phyloP scores from a whole-genome alignment of 2,888 invertebrate genomes.

The Lepidochitona cinerea region DNA sequence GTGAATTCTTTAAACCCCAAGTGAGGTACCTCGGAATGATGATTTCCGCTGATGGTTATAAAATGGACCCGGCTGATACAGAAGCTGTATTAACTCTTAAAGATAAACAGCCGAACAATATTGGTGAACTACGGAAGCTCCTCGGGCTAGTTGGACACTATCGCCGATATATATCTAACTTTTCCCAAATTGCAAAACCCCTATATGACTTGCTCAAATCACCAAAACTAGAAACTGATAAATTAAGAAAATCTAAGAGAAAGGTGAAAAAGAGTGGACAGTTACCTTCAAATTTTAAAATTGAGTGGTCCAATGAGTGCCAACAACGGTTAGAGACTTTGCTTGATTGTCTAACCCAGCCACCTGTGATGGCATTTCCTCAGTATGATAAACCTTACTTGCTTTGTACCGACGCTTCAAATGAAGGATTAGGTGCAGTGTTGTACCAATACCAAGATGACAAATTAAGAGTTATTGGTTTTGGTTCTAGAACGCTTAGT shows the following conservation, averaged over 20 bases:
- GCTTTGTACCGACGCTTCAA: slow-evolving; percentile 21
- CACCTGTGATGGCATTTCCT: slow-evolving; percentile 24
- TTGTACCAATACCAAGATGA: slow-evolving; percentile 26
- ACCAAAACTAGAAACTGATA: not conserved
- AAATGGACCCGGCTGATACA: not conserved
- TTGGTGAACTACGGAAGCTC: slow-evolving; percentile 3
- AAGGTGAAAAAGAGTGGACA: slow-evolving; percentile 11
- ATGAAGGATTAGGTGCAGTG: slow-evolving; percentile 27
- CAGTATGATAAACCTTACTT: slow-evolving; percentile 21
- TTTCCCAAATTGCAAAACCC: slow-evolving; percentile 8
- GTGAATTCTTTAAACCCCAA: not conserved
- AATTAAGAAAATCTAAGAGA: not conserved
- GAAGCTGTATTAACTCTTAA: not conserved
- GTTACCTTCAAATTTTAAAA: not conserved
- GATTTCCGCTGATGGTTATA: not conserved
- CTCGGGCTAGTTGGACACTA: slow-evolving; percentile 8
- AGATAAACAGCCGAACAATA: not conserved
- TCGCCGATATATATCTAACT: not conserved
- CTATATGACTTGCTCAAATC: slow-evolving; percentile 9
- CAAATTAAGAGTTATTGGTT: slow-evolving; percentile 14
- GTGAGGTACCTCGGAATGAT: slow-evolving; percentile 3
- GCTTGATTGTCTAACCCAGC: not conserved
- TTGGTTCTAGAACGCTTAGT: slow-evolving; percentile 15
- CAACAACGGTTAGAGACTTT: slow-evolving; percentile 17
- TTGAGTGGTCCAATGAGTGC: not conserved